These are phyloP conservation scores for Drosophila austrosaltans DNA, from an alignment of 2,888 invertebrate species.

Conservation along the genomic window DNA sequence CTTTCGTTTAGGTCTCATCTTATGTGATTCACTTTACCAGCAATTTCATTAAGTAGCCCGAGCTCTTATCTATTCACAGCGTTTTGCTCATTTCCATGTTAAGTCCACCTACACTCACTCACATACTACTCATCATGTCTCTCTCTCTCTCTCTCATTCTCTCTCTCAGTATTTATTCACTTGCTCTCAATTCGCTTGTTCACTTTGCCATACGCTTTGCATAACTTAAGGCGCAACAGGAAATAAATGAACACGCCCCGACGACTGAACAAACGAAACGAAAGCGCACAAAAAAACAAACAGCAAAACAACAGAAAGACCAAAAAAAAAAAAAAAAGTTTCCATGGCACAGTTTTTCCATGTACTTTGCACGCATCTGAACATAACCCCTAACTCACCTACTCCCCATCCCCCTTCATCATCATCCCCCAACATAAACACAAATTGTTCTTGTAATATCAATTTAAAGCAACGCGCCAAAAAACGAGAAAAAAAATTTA, in stretches of 20 bases:
- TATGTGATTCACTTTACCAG: slow-evolving; percentile 8
- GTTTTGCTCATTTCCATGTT: slow-evolving; percentile 42
- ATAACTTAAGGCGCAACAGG: slow-evolving; percentile 72
- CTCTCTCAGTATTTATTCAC: slow-evolving; percentile 7
- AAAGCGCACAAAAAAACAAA: slow-evolving; percentile 31
- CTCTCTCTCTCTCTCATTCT: slow-evolving; percentile 21
- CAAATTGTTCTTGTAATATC: slow-evolving; percentile 70
- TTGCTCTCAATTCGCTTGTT: slow-evolving; percentile 41
- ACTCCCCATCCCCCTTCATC: background rate
- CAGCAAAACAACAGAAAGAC: slow-evolving; percentile 2
- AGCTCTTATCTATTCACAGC: slow-evolving; percentile 30
- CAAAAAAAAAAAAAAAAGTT: slow-evolving; percentile 37
- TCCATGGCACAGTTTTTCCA: slow-evolving; percentile 69
- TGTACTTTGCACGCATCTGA: slow-evolving; percentile 51
- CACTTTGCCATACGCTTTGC: slow-evolving; percentile 69
- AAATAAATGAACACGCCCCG: slow-evolving; percentile 66
- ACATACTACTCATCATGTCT: slow-evolving; percentile 10
- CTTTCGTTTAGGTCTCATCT: slow-evolving; percentile 13
- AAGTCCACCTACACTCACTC: background rate
- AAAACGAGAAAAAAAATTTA: slow-evolving; percentile 17
- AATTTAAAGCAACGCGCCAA: slow-evolving; percentile 70
- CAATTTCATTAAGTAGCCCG: slow-evolving; percentile 15
- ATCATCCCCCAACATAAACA: slow-evolving; percentile 38
- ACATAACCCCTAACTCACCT: background rate
- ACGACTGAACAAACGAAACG: slow-evolving; percentile 49